Evolutionary conservation across 2,888 invertebrate genomes (phyloP), one percentile per base, ranked within the genome.

Genomic region (Cosmia pyralina): DNA sequence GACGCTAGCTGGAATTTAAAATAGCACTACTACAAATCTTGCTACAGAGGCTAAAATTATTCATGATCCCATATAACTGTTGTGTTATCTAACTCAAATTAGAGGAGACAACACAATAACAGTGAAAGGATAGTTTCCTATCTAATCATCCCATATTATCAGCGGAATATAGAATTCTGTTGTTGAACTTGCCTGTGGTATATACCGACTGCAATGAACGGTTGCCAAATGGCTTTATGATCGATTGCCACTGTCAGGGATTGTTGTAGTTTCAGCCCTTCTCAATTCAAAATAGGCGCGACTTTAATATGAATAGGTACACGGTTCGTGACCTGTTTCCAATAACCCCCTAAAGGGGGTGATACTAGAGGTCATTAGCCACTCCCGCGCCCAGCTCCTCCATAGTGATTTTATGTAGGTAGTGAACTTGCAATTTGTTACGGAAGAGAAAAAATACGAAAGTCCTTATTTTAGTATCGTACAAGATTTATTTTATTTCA

Each of bases 111-210:
- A 44, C 1, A 66, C 19, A 46, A 19, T 60, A 8, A 52, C 38
- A 41, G 59, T 55, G 63, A 62, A n/a, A 79, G 62, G 62, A 52
- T 58, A 52, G 52, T 41, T 62, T 62, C 22, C 22, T 78, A 62
- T 77, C 77, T 77, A 79, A 73, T 79, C 73, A 67, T 58, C 41
- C 19, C 22, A 53, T 48, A 41, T 62, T 79, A 64, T 77, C 74
- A 53, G 57, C 38, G 59, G 60, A 2, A 63, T 34, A 67, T 52
- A 62, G 10, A 63, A 67, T 22, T 67, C n/a, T 41, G 15, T 38
- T 50, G 59, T 60, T 22, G 7, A 55, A 78, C 48, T 44, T 64
- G n/a, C n/a, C n/a, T n/a, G 41, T 52, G 6, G 10, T 76, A 22
- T 38, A n/a, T n/a, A 34, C 10, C 15, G 19, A 41, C 2, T 53